These are phyloP conservation scores for Thecocarcelia acutangulata DNA, from an alignment of 2,888 invertebrate species.

Conservation along the genomic window DNA sequence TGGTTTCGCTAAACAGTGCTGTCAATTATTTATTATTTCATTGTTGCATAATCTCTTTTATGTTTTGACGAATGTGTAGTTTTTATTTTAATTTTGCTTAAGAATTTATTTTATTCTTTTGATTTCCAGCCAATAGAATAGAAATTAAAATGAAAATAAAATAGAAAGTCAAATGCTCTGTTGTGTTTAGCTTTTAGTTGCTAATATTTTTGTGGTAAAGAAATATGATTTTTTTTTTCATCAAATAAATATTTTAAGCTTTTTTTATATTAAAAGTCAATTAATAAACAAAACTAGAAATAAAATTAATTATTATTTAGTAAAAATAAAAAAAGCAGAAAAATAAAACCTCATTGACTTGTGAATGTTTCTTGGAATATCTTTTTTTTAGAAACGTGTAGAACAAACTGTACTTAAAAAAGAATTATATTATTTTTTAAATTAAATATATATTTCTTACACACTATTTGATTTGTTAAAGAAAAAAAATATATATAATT, in stretches of 20 bases:
- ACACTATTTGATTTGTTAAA: conserved; percentile 45
- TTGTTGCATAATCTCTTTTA: background rate
- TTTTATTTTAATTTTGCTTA: background rate
- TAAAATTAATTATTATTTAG: conserved; percentile 35
- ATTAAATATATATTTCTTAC: conserved; percentile 55
- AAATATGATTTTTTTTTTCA: conserved; percentile 2
- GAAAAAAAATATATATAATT: conserved; percentile 7
- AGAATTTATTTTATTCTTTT: conserved; percentile 5
- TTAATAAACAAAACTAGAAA: conserved; percentile 13
- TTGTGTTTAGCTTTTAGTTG: conserved; percentile 61
- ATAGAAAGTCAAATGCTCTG: conserved; percentile 68
- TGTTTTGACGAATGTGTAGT: background rate
- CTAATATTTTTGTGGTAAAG: conserved; percentile 45
- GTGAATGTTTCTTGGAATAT: conserved; percentile 63
- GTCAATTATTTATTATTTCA: no score
- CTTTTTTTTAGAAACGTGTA: conserved; percentile 49
- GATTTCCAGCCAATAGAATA: conserved; percentile 49
- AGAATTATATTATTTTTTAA: conserved; percentile 8
- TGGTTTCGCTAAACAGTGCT: no score
- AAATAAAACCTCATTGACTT: conserved; percentile 64
- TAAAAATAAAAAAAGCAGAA: background rate
- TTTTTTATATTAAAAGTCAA: conserved; percentile 36
- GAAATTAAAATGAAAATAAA: background rate
- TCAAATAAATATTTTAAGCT: conserved; percentile 27
- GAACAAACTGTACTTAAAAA: conserved; percentile 37